Evolutionary conservation across 1,140 invertebrate genomes (phyloP), one percentile per base, ranked within the genome.

Genomic region (Leptoteleia sp.): DNA sequence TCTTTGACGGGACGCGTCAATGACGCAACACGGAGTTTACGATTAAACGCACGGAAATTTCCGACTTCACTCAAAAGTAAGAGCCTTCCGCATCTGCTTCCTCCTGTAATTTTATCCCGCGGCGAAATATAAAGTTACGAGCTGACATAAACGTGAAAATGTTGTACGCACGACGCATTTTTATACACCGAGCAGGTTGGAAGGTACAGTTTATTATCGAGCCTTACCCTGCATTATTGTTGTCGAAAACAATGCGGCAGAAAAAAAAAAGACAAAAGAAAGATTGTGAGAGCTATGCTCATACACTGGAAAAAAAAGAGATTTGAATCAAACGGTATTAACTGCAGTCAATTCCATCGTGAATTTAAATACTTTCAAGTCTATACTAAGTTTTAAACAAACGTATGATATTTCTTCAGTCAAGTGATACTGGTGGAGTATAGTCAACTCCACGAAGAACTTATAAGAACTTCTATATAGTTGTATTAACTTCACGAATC

Each of bases 1-100:
- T 54, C 48, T 52, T 25, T 35, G 29, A 43, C n/a, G 38, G 38
- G 29, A 37, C 40, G 27, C 50, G 27, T 42, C 37, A 64, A 64
- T 52, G 15, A 19, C 13, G 11, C 0, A 50, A 16, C 31, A 17
- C 9, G n/a, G n/a, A 40, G 16, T 40, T 45, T 38, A 35, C 19
- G 57, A 27, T 38, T 59, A 31, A 59, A 59, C 27, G 55, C 17
- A 27, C 16, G 7, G 12, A 19, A 22, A 17, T 57, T 29, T 42
- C 16, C 8, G 9, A 27, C 19, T 27, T 40, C 13, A 12, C 5
- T 16, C 25, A 1, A 13, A 25, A 38, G 11, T 8, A 43, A 25
- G 7, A 38, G 35, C 16, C 25, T 45, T 27, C 7, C n/a, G 19
- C 11, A 1, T 4, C 25, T 43, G 19, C 9, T 22, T 22, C 16